Percentiles rank a stretch among this genome's conserved stretches.
Evolutionary conservation across 2,888 invertebrate genomes (phyloP).

Genomic region (Abrostola triplasia): DNA sequence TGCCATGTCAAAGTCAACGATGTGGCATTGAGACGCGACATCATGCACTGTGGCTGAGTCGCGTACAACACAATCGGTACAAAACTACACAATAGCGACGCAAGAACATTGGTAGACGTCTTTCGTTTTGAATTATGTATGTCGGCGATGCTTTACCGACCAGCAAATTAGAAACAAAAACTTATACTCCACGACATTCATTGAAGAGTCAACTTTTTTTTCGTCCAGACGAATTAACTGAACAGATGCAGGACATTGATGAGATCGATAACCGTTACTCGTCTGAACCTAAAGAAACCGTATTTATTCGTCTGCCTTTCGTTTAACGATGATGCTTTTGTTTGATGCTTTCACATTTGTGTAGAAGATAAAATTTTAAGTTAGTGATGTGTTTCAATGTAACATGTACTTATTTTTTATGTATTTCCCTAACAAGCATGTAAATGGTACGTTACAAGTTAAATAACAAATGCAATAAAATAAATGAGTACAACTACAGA

Average conservation of each 20-base stretch:
- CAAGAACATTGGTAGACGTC: conserved; percentile 77
- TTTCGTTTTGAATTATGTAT: conserved; percentile 84
- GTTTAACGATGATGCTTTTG: conserved; percentile 29
- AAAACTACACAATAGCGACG: conserved; percentile 73
- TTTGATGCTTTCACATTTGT: conserved; percentile 26
- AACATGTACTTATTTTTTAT: too few relatives aligned
- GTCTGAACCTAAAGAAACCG: conserved; percentile 59
- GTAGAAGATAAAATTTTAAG: conserved; percentile 19
- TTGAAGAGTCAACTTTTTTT: conserved; percentile 72
- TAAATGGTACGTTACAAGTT: too few relatives aligned
- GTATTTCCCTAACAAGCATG: too few relatives aligned
- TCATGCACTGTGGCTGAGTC: conserved; percentile 54
- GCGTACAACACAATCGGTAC: conserved; percentile 61
- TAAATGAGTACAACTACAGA: not conserved
- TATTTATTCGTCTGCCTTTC: conserved; percentile 55
- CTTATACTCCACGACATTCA: conserved; percentile 64
- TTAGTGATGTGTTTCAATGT: not conserved
- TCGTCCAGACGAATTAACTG: conserved; percentile 65
- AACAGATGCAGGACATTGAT: conserved; percentile 58
- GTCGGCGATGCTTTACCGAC: conserved; percentile 74
- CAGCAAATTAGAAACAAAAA: conserved; percentile 81
- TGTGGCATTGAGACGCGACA: conserved; percentile 53
- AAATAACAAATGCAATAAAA: too few relatives aligned
- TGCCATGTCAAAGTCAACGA: conserved; percentile 47
- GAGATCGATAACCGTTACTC: conserved; percentile 61